A percentile compares a stretch with the other conserved stretches of the same genome.
These are phyloP conservation scores for Brenthis hecate DNA, from an alignment of 2,888 invertebrate species.

Conservation along the genomic window DNA sequence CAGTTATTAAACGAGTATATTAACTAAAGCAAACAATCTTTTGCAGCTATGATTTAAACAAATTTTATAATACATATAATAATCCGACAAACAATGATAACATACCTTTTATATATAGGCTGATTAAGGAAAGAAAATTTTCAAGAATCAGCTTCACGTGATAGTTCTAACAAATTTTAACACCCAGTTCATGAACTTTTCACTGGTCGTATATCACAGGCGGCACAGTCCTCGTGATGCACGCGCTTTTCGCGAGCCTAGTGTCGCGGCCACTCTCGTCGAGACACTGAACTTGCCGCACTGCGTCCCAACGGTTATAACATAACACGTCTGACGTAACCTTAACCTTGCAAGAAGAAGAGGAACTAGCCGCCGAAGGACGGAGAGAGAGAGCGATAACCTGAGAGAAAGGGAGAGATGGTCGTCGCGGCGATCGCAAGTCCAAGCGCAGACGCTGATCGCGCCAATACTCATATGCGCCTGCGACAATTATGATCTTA, in stretches of 20 bases:
- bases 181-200: slow-evolving; percentile 80
- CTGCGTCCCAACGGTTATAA: slow-evolving; percentile 82
- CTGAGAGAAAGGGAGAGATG: slow-evolving; percentile 79
- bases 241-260: slow-evolving; percentile 69
- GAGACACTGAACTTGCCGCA: slow-evolving; percentile 82
- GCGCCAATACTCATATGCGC: slow-evolving; percentile 31
- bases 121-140: slow-evolving; percentile 47
- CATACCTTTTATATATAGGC: slow-evolving; percentile 58
- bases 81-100: slow-evolving; percentile 36
- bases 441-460: slow-evolving; percentile 36
- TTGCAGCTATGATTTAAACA: not conserved
- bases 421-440: slow-evolving; percentile 42
- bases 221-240: slow-evolving; percentile 72
- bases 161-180: slow-evolving; percentile 77
- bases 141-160: slow-evolving; percentile 62
- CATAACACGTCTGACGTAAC: slow-evolving; percentile 83
- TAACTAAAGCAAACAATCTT: not conserved
- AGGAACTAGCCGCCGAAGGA: slow-evolving; percentile 80
- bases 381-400: slow-evolving; percentile 80
- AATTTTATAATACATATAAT: not conserved
- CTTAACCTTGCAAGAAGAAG: slow-evolving; percentile 83
- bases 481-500: slow-evolving; percentile 21
- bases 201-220: slow-evolving; percentile 80
- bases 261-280: slow-evolving; percentile 80
- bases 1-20: slow-evolving; percentile 59